A percentile compares a stretch with the other conserved stretches of the same genome.
These are phyloP conservation scores for Rhyacophila brunnea DNA, from an alignment of 1,140 invertebrate species.

Conservation along the genomic window DNA sequence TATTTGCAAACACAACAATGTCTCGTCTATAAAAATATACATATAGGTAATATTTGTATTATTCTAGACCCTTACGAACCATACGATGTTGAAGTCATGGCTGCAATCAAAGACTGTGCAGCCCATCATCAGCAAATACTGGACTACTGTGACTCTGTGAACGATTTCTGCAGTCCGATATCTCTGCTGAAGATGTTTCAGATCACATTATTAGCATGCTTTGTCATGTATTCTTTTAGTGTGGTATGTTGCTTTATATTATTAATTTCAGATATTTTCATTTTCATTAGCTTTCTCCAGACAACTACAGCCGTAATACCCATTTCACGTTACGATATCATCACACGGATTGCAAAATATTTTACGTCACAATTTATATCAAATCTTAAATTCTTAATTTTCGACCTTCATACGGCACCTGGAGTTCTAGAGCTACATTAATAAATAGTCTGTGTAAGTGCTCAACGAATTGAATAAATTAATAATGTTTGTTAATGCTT, in stretches of 20 bases:
- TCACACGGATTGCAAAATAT: too few relatives aligned
- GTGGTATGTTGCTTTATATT: conserved; percentile 14
- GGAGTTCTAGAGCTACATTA: too few relatives aligned
- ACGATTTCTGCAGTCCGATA: conserved; percentile 22
- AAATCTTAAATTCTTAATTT: too few relatives aligned
- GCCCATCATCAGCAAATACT: conserved; percentile 26
- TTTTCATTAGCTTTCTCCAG: not conserved
- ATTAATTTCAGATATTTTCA: not conserved
- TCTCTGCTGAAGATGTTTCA: conserved; percentile 24
- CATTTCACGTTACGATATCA: not conserved
- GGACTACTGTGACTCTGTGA: conserved; percentile 18
- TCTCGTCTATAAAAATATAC: too few relatives aligned
- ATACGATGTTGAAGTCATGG: conserved; percentile 11
- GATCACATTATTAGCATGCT: conserved; percentile 24
- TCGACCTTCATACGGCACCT: too few relatives aligned
- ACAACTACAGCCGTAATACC: not conserved
- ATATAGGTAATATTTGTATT: too few relatives aligned
- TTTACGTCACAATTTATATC: too few relatives aligned
- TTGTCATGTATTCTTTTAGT: conserved; percentile 29
- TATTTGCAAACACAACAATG: too few relatives aligned
- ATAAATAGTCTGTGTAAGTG: too few relatives aligned
- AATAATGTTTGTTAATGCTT: too few relatives aligned
- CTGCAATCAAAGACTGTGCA: conserved; percentile 20
- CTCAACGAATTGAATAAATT: too few relatives aligned
- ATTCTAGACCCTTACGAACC: conserved; percentile 3